Percentiles rank a stretch among this genome's conserved stretches.
These are phyloP conservation scores for Rhegmatorhina hoffmannsi DNA, from an alignment of 2,113 vertebrate species.

Conservation along the genomic window DNA sequence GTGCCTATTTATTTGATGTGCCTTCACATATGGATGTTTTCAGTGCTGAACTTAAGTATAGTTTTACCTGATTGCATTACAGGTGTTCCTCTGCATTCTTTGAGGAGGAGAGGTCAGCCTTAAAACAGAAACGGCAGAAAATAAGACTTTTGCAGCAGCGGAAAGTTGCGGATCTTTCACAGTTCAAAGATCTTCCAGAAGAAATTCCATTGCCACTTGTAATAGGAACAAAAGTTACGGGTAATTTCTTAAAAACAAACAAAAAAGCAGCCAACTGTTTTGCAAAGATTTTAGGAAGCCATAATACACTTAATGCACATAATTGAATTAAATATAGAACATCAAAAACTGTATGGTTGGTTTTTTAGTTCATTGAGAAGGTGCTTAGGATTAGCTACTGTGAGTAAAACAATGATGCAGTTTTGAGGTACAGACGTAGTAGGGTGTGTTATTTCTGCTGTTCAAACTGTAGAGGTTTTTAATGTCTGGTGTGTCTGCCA, in stretches of 20 bases:
- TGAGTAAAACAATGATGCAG: not conserved
- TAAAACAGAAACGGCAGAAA: constrained; percentile 95
- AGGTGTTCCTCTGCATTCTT: constrained; percentile 99
- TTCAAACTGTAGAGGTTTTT: not conserved
- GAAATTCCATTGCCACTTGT: constrained; percentile 96
- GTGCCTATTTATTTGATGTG: not conserved
- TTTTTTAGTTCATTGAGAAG: not conserved
- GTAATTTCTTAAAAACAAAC: constrained; percentile 64
- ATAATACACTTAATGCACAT: not conserved
- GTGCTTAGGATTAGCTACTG: not conserved
- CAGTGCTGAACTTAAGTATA: not conserved
- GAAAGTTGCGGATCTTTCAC: constrained; percentile 92
- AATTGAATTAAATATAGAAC: not conserved
- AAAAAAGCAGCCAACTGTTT: not conserved
- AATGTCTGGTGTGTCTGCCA: not conserved
- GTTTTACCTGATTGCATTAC: not conserved
- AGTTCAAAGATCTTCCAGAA: constrained; percentile 98
- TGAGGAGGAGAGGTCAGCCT: constrained; percentile 91
- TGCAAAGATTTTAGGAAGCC: not conserved
- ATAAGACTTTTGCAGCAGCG: constrained; percentile 95
- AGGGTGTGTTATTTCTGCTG: not conserved
- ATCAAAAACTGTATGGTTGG: rapidly evolving
- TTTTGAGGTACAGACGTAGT: not conserved
- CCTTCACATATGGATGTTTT: not conserved
- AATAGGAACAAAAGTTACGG: constrained; percentile 99